A percentile compares a stretch with the other conserved stretches of the same genome.
These are phyloP conservation scores for Drosophila teissieri DNA, from an alignment of 1,140 invertebrate species.

Conservation along the genomic window DNA sequence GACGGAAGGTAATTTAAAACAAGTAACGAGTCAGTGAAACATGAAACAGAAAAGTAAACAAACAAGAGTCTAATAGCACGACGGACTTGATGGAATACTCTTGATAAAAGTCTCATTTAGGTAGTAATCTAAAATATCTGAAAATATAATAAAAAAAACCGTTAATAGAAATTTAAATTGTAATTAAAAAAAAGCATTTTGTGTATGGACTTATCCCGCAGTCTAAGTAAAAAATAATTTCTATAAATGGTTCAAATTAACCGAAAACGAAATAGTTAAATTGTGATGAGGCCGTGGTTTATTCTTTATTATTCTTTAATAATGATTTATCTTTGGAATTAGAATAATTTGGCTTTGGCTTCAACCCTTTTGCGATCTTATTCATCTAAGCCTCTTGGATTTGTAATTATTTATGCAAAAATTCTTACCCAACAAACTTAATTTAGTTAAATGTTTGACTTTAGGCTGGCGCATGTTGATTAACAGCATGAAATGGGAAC, in stretches of 20 bases:
- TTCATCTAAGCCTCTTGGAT: constrained; percentile 26
- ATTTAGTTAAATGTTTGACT: constrained; percentile 82
- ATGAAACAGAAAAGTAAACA: constrained; percentile 46
- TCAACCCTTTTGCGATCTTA: constrained; percentile 2
- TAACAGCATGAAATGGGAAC: constrained; percentile 44
- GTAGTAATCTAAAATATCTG: no score
- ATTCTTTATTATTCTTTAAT: background rate
- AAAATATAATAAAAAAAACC: no score
- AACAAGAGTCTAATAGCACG: constrained; percentile 13
- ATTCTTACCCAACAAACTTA: constrained; percentile 76
- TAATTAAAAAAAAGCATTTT: background rate
- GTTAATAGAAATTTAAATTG: no score
- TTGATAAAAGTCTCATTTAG: background rate
- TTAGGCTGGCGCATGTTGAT: constrained; percentile 72
- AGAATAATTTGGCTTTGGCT: background rate
- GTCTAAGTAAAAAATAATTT: background rate
- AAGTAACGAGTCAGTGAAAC: constrained; percentile 43
- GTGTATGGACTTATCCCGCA: background rate
- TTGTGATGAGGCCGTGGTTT: no score
- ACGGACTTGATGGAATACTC: background rate
- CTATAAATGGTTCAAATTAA: no score
- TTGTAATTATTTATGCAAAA: constrained; percentile 81
- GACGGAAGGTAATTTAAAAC: constrained; percentile 21
- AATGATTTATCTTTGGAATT: background rate
- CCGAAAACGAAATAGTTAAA: background rate